These are phyloP conservation scores for Drosophila nigritarsus DNA, from an alignment of 2,888 invertebrate genomes.

Conservation along the genomic window DNA sequence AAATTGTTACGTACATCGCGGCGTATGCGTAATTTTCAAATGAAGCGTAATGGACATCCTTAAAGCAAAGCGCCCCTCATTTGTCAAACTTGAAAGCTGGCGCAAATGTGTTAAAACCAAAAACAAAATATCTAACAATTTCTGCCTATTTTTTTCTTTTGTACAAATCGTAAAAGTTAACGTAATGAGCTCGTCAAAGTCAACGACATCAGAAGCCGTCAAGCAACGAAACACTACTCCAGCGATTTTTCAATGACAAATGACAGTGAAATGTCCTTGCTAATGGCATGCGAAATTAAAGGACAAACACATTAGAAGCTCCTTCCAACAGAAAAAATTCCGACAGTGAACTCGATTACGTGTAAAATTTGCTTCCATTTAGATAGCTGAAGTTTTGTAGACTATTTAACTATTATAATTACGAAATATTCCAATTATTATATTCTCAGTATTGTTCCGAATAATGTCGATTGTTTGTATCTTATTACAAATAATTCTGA, in stretches of 20 bases:
- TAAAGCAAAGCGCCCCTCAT: constrained; percentile 30
- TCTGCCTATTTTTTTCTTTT: constrained; percentile 21
- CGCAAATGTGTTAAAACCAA: constrained; percentile 37
- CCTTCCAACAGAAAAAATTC: constrained; percentile 29
- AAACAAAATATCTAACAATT: constrained; percentile 39
- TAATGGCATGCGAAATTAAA: constrained; percentile 45
- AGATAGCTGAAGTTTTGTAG: neutral
- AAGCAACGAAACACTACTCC: constrained; percentile 4
- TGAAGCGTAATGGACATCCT: constrained; percentile 47
- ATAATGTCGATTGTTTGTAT: neutral
- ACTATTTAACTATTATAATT: neutral
- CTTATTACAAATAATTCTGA: neutral
- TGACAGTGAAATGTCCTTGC: constrained; percentile 44
- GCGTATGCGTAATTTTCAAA: constrained; percentile 72
- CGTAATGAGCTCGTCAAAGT: constrained; percentile 64
- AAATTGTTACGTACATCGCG: constrained; percentile 34
- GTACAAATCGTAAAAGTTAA: constrained; percentile 64
- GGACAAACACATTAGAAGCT: constrained; percentile 15
- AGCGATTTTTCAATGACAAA: constrained; percentile 36
- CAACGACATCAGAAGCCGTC: constrained; percentile 39
- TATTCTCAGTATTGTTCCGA: neutral
- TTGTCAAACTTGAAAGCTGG: constrained; percentile 25
- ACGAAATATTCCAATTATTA: neutral
- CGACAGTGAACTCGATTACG: constrained; percentile 4
- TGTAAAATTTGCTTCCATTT: neutral